phyloP scores from a whole-genome alignment of 1,140 invertebrate genomes.

The Cherax quadricarinatus region DNA sequence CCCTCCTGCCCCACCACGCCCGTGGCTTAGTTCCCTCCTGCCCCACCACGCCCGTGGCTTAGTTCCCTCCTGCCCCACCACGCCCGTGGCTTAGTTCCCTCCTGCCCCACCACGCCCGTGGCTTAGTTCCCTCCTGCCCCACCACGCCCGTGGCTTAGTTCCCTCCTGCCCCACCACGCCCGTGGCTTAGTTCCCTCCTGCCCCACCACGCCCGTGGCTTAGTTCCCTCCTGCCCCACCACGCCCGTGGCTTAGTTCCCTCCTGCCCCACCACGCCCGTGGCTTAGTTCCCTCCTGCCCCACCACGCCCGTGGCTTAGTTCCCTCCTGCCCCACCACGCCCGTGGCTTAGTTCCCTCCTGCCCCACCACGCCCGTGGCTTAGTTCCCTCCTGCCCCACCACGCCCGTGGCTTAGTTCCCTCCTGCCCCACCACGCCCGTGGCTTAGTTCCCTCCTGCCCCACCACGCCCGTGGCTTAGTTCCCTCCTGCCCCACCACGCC shows the following conservation, averaged over 20 bases:
- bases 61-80: not conserved
- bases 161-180: not conserved
- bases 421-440: not conserved
- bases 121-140: too few species aligned
- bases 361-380: too few species aligned
- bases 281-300: conserved; percentile 8
- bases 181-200: conserved; percentile 33
- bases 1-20: too few species aligned
- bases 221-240: too few species aligned
- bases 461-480: too few species aligned
- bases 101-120: conserved; percentile 2
- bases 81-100: conserved; percentile 21
- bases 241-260: too few species aligned
- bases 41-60: conserved; percentile 9
- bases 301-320: conserved; percentile 14
- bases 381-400: not conserved
- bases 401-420: conserved; percentile 20
- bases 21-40: too few species aligned
- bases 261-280: not conserved
- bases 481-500: not conserved
- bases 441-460: too few species aligned
- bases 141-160: too few species aligned
- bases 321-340: conserved; percentile 19
- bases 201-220: not conserved
- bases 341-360: too few species aligned